Evolutionary conservation across 2,797 vertebrate species (phyloP).

Genomic region (Linurgus olivaceus): DNA sequence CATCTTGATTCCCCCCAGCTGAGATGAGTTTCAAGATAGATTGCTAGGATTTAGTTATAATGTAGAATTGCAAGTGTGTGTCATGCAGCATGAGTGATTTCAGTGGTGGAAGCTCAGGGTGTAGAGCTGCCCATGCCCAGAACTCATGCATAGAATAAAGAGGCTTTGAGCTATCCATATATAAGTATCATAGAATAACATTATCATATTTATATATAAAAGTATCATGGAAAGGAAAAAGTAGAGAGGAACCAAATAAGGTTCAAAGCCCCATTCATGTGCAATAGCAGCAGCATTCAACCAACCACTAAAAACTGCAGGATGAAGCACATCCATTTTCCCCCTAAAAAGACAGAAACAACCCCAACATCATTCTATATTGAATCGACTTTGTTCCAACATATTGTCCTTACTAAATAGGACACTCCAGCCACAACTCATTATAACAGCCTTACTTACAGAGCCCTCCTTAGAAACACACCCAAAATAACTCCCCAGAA

Average conservation of each 20-base stretch:
- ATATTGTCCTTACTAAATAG: not conserved
- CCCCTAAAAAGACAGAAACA: not conserved
- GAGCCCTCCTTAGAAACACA: not conserved
- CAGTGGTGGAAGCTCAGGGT: not conserved
- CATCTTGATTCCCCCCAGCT: not conserved
- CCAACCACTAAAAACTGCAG: not conserved
- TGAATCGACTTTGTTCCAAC: not conserved
- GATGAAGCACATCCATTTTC: not conserved
- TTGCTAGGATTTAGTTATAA: not conserved
- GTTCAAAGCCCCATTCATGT: not conserved
- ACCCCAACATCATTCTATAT: not conserved
- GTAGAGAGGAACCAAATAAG: not conserved
- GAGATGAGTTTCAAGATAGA: not conserved
- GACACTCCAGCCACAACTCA: not conserved
- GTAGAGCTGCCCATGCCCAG: not conserved
- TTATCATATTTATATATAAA: no score
- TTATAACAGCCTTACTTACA: not conserved
- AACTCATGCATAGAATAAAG: not conserved
- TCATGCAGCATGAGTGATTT: rapidly evolving
- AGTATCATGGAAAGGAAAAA: not conserved
- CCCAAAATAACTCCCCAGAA: not conserved
- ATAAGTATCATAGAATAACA: not conserved
- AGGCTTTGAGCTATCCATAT: no score
- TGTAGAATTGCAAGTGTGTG: not conserved
- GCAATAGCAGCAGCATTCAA: not conserved